These are phyloP conservation scores for Pachyramphus minor DNA, from an alignment of 2,113 vertebrate species.

Conservation along the genomic window DNA sequence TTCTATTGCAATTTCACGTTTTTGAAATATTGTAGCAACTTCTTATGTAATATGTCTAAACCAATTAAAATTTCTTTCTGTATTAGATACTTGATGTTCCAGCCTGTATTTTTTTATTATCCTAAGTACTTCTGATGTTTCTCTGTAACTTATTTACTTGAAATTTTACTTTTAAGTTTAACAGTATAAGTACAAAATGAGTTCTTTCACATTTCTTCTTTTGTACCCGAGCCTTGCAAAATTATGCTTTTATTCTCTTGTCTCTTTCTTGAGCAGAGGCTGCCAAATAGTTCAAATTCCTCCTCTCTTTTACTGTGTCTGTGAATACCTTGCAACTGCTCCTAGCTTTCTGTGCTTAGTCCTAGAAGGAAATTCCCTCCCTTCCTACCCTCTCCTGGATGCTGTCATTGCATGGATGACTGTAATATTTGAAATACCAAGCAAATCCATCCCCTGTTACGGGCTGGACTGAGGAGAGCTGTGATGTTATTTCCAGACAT, in stretches of 20 bases:
- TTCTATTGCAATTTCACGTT: not conserved
- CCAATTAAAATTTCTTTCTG: not conserved
- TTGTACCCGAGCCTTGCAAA: not conserved
- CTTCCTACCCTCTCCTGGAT: slow-evolving; percentile 30
- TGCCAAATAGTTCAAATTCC: slow-evolving; percentile 37
- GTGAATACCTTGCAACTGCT: not conserved
- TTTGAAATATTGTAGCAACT: not conserved
- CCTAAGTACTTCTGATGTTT: not conserved
- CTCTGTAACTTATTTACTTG: not conserved
- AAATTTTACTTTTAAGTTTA: not conserved
- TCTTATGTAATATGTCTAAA: not conserved
- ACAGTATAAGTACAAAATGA: not conserved
- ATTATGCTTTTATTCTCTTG: not conserved
- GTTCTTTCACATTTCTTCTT: not conserved
- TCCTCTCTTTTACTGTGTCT: not conserved
- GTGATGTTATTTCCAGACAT: not conserved
- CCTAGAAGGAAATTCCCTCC: slow-evolving; percentile 9
- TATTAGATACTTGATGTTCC: not conserved
- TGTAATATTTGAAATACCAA: slow-evolving; percentile 42
- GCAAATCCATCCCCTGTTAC: not conserved
- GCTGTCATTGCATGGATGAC: not conserved
- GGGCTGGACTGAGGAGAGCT: not conserved
- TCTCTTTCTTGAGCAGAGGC: not conserved
- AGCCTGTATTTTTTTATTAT: not conserved
- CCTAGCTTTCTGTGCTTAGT: not conserved